Conservation (phyloP, 2,888 invertebrate genomes). For the Melanostoma mellinum region DNA sequence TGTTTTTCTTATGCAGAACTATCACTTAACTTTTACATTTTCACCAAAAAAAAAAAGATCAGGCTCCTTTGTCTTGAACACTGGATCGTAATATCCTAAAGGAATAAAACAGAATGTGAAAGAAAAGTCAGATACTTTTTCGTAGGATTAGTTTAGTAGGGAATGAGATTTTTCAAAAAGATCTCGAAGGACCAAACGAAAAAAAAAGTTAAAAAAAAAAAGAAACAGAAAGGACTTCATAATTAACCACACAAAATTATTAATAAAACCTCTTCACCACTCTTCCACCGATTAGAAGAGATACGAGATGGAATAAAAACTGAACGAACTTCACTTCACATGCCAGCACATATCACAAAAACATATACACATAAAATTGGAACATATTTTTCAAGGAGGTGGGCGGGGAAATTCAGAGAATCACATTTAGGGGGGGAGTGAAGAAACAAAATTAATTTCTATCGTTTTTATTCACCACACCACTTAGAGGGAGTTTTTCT, state of each 20-base stretch:
- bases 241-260: constrained; percentile 46
- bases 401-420: constrained; percentile 49
- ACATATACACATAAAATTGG: constrained; percentile 38
- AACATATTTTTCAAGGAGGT: constrained; percentile 44
- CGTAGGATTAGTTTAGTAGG: too few species aligned
- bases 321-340: constrained; percentile 55
- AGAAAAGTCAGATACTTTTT: background rate
- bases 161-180: too few species aligned
- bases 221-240: constrained; percentile 1
- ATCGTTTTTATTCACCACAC: constrained; percentile 55
- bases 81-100: constrained; percentile 27
- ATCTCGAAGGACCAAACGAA: background rate
- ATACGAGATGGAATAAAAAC: constrained; percentile 59
- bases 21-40: constrained; percentile 39
- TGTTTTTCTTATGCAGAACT: background rate
- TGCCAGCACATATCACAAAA: constrained; percentile 35
- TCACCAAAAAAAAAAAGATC: background rate
- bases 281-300: constrained; percentile 34
- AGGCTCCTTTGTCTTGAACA: constrained; percentile 46
- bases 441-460: constrained; percentile 1
- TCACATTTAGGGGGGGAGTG: constrained; percentile 2
- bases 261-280: constrained; percentile 32
- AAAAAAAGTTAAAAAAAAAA: constrained; percentile 3
- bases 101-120: background rate
- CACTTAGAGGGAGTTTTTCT: constrained; percentile 1